Evolutionary conservation across 2,113 vertebrate species (phyloP).

Genomic region (Urocynchramus pylzowi): DNA sequence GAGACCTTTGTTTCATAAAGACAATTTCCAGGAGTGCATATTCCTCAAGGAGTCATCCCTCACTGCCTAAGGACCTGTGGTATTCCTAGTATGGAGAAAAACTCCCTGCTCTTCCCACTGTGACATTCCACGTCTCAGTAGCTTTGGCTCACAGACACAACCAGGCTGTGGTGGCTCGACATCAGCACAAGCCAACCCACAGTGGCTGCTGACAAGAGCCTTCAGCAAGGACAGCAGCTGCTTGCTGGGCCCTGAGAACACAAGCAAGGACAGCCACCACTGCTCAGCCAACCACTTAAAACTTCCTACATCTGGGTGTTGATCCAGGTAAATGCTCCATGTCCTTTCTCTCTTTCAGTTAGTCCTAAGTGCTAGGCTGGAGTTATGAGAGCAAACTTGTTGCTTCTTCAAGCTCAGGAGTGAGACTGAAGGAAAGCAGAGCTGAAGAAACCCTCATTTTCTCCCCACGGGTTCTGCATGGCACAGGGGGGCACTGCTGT

Average conservation of each 20-base stretch:
- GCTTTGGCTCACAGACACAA: background rate
- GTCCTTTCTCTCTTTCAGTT: background rate
- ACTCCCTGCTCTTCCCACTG: background rate
- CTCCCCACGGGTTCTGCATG: background rate
- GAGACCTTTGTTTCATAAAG: background rate
- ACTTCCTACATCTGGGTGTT: background rate
- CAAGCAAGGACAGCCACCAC: background rate
- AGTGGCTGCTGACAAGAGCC: background rate
- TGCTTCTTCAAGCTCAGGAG: background rate
- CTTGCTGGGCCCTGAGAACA: background rate
- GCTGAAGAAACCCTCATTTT: background rate
- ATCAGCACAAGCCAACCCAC: background rate
- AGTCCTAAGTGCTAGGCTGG: background rate
- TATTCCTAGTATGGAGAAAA: background rate
- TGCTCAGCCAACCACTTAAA: background rate
- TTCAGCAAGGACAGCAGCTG: background rate
- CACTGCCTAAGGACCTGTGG: background rate
- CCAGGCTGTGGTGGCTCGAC: background rate
- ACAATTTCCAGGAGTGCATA: accelerated
- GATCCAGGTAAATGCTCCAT: background rate
- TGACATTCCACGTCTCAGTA: background rate
- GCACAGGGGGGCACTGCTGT: background rate
- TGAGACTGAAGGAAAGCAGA: background rate
- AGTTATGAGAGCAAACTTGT: background rate
- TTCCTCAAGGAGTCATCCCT: background rate